Base-by-base conservation (phyloP, 2,888 invertebrate species). In the Eupithecia vulgata region DNA sequence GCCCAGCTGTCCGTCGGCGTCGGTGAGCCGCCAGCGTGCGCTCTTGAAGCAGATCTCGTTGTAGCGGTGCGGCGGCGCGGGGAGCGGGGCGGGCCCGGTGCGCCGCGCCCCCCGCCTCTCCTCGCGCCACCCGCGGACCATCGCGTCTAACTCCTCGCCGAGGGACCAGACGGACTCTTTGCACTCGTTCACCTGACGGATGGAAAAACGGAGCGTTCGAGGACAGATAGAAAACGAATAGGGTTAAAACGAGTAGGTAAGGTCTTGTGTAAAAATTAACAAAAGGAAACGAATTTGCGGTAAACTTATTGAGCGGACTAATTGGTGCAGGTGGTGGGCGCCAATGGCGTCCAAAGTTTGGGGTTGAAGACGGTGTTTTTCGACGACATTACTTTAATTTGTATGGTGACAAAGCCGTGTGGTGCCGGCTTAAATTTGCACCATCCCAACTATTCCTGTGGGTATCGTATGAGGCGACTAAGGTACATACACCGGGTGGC, bases 21-120 rank as follows among this genome's bases (percentile, higher is more conserved):
- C 99, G 0, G 99, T 99, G 79, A 99, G 95, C 57, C 99, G 93
- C 99, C 99, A 99, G 85, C 98, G 97, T 6, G 99, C 99, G 84
- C 98, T 98, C 91, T 99, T 99, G 91, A 99, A 99, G 91, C 99
- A 99, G 83, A 99, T 99, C 94, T 99, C 93, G 88, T 93, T 93
- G 89, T 91, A 87, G 48, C 99, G 95, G 37, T 98, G 97, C 70
- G 97, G 96, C 0, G 97, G 96, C 37, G 97, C 95, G 5, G 86
- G 97, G 96, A 67, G 72, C 97, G 93, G 10, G 76, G 97, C 96
- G 68, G 96, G 69, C 17, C 61, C 68, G 12, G 1, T 21, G 73
- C 97, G 78, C 96, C 96, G 96, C 0, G 96, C 96, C n/a, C 96
- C 95, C 0, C 96, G 82, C 37, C 96, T 88, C 85, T 78, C 81